These are phyloP conservation scores for Balaeniceps rex DNA, from an alignment of 2,113 vertebrate genomes.

Conservation along the genomic window DNA sequence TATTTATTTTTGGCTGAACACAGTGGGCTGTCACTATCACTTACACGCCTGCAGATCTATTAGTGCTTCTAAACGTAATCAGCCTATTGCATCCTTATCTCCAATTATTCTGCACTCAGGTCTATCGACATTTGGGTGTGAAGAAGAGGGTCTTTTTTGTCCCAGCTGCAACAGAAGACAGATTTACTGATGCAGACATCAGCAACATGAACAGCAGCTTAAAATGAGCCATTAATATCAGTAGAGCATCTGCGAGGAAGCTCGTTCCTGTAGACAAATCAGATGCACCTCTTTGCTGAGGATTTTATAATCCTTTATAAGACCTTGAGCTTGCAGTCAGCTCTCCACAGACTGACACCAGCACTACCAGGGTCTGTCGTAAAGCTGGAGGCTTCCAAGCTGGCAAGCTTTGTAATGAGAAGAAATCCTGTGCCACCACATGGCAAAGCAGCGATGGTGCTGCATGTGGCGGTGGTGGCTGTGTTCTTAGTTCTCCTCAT, in stretches of 20 bases:
- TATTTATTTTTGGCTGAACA: not conserved
- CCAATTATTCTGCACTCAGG: not conserved
- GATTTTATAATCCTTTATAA: not conserved
- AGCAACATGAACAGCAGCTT: not conserved
- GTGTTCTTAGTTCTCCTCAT: not conserved
- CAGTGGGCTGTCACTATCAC: not conserved
- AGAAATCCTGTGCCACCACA: not conserved
- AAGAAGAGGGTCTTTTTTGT: not conserved
- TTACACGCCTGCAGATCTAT: not conserved
- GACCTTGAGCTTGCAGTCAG: not conserved
- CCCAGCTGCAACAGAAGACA: not conserved
- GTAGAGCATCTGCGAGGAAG: not conserved
- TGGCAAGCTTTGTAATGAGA: not conserved
- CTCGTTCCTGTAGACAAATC: not conserved
- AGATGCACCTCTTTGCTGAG: not conserved
- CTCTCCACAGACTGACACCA: not conserved
- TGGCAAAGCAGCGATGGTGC: not conserved
- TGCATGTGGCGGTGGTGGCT: fast-evolving
- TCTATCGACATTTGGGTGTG: not conserved
- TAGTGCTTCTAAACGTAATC: not conserved
- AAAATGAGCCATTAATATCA: not conserved
- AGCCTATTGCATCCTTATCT: not conserved
- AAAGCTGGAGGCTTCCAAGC: not conserved
- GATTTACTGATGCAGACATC: not conserved
- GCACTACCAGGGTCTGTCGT: not conserved